Conservation (phyloP, 2,888 invertebrate genomes). For the Bhutanitis thaidina region DNA sequence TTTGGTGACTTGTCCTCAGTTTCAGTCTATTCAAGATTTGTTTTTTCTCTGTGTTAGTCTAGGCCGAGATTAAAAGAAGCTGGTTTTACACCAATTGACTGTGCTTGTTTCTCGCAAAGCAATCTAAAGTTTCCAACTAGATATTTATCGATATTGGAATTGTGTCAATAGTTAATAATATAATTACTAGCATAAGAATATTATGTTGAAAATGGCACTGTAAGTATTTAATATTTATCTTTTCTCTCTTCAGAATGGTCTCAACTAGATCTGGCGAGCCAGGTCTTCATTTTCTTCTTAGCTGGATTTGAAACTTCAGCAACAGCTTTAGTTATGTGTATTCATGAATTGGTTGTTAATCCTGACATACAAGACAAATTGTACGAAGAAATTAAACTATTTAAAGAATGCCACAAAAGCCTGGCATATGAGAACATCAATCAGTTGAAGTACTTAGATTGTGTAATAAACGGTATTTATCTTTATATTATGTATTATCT, state of each 20-base stretch:
- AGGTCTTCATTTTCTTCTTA: constrained; percentile 67
- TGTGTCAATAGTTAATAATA: too few species aligned
- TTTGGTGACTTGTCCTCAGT: too few species aligned
- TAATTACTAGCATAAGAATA: too few species aligned
- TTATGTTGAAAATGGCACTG: too few species aligned
- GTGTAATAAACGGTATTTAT: constrained; percentile 50
- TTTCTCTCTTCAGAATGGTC: constrained; percentile 54
- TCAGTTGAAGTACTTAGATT: constrained; percentile 56
- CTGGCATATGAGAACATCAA: constrained; percentile 44
- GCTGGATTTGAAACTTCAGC: constrained; percentile 72
- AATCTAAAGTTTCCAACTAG: too few species aligned
- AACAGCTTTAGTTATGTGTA: constrained; percentile 46
- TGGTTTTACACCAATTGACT: too few species aligned
- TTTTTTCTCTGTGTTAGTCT: too few species aligned
- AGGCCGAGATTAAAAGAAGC: too few species aligned
- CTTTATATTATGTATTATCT: too few species aligned
- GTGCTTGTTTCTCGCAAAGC: too few species aligned
- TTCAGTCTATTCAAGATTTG: too few species aligned
- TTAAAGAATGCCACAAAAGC: constrained; percentile 35
- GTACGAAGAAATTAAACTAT: constrained; percentile 48
- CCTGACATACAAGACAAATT: constrained; percentile 61
- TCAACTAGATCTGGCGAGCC: constrained; percentile 53
- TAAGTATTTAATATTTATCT: neutral
- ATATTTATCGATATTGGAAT: too few species aligned
- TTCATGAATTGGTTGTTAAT: constrained; percentile 65